Evolutionary conservation across 2,113 vertebrate species (phyloP).

Genomic region (Lepisosteus osseus): DNA sequence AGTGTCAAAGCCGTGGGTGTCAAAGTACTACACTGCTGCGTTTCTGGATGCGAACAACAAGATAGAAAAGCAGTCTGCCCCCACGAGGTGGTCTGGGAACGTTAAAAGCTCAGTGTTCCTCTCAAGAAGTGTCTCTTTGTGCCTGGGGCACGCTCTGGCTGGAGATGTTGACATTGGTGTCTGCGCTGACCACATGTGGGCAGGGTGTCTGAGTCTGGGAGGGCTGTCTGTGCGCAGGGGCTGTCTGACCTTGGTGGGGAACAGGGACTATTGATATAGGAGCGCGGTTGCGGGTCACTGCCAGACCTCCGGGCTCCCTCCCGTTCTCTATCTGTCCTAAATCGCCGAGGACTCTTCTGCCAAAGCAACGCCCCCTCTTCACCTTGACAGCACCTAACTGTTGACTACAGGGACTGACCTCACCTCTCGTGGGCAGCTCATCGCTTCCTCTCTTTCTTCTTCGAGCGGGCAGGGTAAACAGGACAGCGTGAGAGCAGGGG

Average conservation of each 20-base stretch:
- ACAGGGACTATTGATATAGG: constrained; percentile 11
- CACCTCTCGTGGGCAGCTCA: not conserved
- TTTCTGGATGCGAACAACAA: not conserved
- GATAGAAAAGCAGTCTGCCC: no score
- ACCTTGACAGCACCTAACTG: constrained; percentile 3
- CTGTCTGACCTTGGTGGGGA: constrained; percentile 14
- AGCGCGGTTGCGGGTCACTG: not conserved
- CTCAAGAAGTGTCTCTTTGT: constrained; percentile 22
- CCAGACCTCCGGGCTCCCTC: not conserved
- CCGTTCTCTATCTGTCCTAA: constrained; percentile 3
- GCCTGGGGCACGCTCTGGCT: constrained; percentile 5
- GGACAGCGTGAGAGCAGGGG: no score
- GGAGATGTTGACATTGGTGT: constrained; percentile 63
- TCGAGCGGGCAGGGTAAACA: not conserved
- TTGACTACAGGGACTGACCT: not conserved
- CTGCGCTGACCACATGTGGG: constrained; percentile 63
- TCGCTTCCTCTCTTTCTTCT: no score
- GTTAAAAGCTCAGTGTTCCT: no score
- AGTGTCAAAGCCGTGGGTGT: no score
- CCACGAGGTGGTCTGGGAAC: no score
- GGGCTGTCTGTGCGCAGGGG: constrained; percentile 18
- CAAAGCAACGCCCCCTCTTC: not conserved
- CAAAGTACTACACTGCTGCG: no score
- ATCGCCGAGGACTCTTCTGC: constrained; percentile 8
- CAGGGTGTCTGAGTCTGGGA: constrained; percentile 49